phyloP scores from a whole-genome alignment of 2,797 vertebrate genomes.

The Eulemur mongoz region DNA sequence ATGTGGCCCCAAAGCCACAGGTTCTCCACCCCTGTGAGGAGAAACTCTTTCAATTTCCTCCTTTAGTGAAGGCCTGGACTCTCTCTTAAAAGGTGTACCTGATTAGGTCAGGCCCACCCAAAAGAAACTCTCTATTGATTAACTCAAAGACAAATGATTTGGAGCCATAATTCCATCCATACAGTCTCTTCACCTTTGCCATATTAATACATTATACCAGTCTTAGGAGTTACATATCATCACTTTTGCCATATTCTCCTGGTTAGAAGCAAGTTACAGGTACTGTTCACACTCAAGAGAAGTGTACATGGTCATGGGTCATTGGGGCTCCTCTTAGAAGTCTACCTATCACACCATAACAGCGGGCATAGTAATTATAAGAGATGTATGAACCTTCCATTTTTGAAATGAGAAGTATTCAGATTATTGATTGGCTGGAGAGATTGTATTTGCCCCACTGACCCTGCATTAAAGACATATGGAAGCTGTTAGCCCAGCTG shows the following conservation, averaged over 20 bases:
- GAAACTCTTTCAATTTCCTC: not conserved
- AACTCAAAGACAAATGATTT: not conserved
- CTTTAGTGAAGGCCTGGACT: not conserved
- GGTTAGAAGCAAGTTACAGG: not conserved
- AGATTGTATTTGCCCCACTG: not conserved
- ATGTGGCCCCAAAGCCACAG: too few species aligned
- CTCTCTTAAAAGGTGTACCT: not conserved
- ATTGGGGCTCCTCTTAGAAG: not conserved
- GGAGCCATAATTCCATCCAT: not conserved
- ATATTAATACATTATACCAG: not conserved
- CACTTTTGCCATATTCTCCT: not conserved
- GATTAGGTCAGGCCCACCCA: not conserved
- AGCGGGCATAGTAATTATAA: not conserved
- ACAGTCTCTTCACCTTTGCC: not conserved
- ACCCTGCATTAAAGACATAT: not conserved
- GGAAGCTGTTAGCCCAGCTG: not conserved
- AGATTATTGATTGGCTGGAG: not conserved
- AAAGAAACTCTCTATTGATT: not conserved
- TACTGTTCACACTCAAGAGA: not conserved
- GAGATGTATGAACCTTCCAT: not conserved
- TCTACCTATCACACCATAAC: not conserved
- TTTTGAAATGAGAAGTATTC: not conserved
- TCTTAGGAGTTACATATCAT: not conserved
- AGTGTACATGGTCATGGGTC: not conserved
- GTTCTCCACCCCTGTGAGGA: not conserved